Evolutionary conservation across 2,113 vertebrate genomes (phyloP).

Genomic region (Pterophyllum scalare): DNA sequence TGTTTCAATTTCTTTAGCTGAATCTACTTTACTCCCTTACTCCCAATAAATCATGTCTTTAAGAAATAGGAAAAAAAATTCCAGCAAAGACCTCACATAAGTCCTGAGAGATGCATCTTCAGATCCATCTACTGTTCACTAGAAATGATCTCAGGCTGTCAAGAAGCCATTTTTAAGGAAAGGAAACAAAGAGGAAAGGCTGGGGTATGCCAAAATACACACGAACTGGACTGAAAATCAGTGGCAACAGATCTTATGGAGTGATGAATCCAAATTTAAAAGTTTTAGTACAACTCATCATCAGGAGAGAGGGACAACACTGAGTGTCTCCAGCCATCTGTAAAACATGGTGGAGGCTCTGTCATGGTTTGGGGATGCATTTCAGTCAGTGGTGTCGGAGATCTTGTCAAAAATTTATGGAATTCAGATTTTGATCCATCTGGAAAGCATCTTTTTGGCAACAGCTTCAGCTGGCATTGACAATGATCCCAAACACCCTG

Average conservation of each 20-base stretch:
- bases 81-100: not conserved
- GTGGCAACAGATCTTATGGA: not conserved
- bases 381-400: not conserved
- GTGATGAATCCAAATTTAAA: not conserved
- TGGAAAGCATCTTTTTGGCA: not conserved
- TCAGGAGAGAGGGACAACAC: not conserved
- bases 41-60: not conserved
- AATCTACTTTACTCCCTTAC: not conserved
- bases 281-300: not conserved
- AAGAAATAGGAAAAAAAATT: fast-evolving
- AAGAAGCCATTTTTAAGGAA: not conserved
- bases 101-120: not conserved
- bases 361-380: not conserved
- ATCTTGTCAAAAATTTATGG: not conserved
- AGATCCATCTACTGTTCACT: not conserved
- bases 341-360: not conserved
- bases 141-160: not conserved
- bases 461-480: not conserved
- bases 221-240: not conserved
- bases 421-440: not conserved
- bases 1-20: not conserved
- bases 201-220: not conserved
- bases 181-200: not conserved
- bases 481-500: not conserved
- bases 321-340: not conserved